Evolutionary conservation across 2,797 vertebrate species (phyloP), one percentile per base, ranked within the genome.

Genomic region (Eremophila alpestris): DNA sequence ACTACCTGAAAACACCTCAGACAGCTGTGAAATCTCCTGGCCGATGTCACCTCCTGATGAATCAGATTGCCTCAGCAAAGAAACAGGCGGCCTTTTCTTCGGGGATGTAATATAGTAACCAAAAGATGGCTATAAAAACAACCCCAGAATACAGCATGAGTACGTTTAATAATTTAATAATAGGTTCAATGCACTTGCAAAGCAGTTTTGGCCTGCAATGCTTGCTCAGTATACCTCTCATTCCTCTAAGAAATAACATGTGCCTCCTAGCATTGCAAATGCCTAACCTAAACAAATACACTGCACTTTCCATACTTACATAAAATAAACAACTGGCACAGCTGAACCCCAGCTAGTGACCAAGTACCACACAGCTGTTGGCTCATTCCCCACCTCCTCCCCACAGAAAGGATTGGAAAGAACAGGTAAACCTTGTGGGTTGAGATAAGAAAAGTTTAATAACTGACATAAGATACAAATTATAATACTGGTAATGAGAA

Each of bases 81-180:
- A 92, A 97, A 99, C 97, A 45, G 99, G 99, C 56, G 98, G 98
- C 93, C 98, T 98, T 80, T 98, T 99, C 97, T 99, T 98, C 13
- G 99, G 99, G 89, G 99, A 99, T 17, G 97, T 99, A 89, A 99
- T 99, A 86, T 98, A 90, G 96, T 99, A 99, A 88, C 99, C 99
- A 97, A 99, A 99, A 23, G 99, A 99, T 5, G 99, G 99, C 99
- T 99, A 70, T 48, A 95, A 76, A 70, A 62, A 56, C 23, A 5
- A 88, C 1, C 17, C 69, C 29, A 6, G 40, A 84, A 92, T 6
- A 90, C 12, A 83, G 11, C 10, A 83, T 76, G 17, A 91, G 26
- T 55, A 67, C 41, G 75, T 54, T 16, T 17, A 43, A 46, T 45
- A 17, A 54, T 27, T 38, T 90, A 78, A 16, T 70, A 55, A 78